Percentiles rank a stretch among this genome's conserved stretches.
Evolutionary conservation across 35 echinoderm and acorn worm genomes (phyloP).

Genomic region (Apostichopus japonicus): DNA sequence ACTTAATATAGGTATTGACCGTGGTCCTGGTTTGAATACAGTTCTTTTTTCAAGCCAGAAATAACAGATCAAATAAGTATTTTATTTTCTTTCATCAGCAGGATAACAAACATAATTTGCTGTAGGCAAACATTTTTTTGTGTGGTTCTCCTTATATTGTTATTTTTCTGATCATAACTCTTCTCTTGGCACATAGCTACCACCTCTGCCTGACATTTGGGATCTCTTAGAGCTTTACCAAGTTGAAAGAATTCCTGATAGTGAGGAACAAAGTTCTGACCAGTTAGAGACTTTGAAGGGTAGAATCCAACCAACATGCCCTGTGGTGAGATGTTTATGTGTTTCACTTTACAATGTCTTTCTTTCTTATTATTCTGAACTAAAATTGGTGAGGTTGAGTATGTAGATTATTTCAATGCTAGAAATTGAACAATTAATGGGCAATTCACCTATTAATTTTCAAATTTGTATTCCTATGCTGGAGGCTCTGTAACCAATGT

Average conservation of each 20-base stretch:
- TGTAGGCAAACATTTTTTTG: conserved; percentile 15
- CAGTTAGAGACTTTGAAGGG: conserved; percentile 13
- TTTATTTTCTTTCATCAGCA: conserved; percentile 10
- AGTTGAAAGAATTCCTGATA: conserved; percentile 6
- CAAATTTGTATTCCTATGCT: too few species aligned
- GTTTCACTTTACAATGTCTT: too few species aligned
- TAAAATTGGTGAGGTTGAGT: too few species aligned
- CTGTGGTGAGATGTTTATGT: too few species aligned
- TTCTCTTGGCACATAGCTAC: conserved; percentile 13
- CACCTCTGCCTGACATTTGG: conserved; percentile 3
- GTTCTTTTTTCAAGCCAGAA: too few species aligned
- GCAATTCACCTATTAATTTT: too few species aligned
- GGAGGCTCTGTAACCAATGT: too few species aligned
- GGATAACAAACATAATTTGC: conserved; percentile 15
- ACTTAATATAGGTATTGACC: too few species aligned
- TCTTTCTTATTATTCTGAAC: too few species aligned
- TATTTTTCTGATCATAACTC: conserved; percentile 10
- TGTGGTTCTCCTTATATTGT: neutral
- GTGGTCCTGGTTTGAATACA: too few species aligned
- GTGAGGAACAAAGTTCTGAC: conserved; percentile 3
- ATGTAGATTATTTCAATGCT: too few species aligned
- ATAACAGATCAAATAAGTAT: neutral
- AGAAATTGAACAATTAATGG: too few species aligned
- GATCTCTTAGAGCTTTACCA: conserved; percentile 3
- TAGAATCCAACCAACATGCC: neutral